Conservation (phyloP, 2,113 vertebrate species). For the Antigone vipio region DNA sequence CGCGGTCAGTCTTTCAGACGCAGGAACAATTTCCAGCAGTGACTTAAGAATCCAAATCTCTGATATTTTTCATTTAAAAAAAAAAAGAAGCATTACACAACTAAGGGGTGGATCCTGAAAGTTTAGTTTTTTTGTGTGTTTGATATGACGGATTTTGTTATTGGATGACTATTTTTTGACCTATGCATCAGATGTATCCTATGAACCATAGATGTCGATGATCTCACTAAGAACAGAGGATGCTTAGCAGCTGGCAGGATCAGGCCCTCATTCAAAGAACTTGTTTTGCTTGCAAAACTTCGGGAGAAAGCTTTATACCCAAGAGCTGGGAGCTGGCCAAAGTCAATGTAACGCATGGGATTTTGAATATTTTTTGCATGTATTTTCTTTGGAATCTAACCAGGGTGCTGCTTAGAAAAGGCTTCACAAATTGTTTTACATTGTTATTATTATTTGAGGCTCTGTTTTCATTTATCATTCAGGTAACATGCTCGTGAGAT, state of each 20-base stretch:
- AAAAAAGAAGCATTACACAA: background rate
- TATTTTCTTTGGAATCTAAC: conserved; percentile 64
- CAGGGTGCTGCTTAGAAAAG: conserved; percentile 55
- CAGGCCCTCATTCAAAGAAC: conserved; percentile 33
- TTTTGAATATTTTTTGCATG: conserved; percentile 64
- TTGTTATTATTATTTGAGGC: conserved; percentile 50
- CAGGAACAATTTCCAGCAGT: background rate
- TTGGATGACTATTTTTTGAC: background rate
- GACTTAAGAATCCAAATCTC: conserved; percentile 5
- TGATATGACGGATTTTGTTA: background rate
- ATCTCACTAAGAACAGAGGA: background rate
- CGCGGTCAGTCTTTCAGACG: background rate
- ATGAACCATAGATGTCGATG: background rate
- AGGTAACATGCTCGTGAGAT: conserved; percentile 35
- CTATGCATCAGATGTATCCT: background rate
- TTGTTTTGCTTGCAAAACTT: conserved; percentile 53
- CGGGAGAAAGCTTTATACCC: conserved; percentile 36
- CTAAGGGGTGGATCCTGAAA: background rate
- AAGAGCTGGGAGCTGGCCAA: conserved; percentile 56
- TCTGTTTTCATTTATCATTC: conserved; percentile 38
- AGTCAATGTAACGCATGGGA: conserved; percentile 46
- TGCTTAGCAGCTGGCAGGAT: conserved; percentile 2
- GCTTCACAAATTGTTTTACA: conserved; percentile 60
- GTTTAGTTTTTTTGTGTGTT: background rate
- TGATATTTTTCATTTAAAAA: background rate